Conservation (phyloP, 2,888 invertebrate species). For the Cephus spinipes region DNA sequence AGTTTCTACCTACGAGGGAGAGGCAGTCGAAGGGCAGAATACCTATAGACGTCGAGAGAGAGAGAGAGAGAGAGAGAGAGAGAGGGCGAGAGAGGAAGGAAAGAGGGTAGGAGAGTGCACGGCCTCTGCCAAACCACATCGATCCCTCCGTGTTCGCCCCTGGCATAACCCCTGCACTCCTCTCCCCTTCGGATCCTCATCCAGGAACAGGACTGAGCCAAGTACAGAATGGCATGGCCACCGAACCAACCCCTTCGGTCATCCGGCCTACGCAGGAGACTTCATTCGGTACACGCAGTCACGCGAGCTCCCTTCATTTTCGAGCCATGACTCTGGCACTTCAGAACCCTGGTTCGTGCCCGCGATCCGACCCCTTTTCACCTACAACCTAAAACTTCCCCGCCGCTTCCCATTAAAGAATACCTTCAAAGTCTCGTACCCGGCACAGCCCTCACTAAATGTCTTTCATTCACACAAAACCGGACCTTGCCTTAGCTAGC, state of each 20-base stretch:
- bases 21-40: not conserved
- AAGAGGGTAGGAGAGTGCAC: conserved; percentile 32
- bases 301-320: conserved; percentile 34
- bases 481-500: not conserved
- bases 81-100: too few species aligned
- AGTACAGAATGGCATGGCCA: conserved; percentile 9
- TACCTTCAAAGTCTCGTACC: not conserved
- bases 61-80: conserved; percentile 21
- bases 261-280: conserved; percentile 46
- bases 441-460: not conserved
- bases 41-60: not conserved
- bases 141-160: conserved; percentile 37
- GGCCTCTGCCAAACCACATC: conserved; percentile 53
- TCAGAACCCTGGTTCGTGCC: not conserved
- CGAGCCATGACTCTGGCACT: not conserved
- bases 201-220: not conserved
- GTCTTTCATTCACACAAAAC: not conserved
- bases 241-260: conserved; percentile 30
- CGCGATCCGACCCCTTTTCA: not conserved
- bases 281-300: conserved; percentile 50
- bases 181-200: not conserved
- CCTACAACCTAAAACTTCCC: conserved; percentile 12
- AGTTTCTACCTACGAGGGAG: not conserved
- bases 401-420: not conserved
- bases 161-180: not conserved